Evolutionary conservation across 2,888 invertebrate species (phyloP).

Genomic region (Blera fallax): DNA sequence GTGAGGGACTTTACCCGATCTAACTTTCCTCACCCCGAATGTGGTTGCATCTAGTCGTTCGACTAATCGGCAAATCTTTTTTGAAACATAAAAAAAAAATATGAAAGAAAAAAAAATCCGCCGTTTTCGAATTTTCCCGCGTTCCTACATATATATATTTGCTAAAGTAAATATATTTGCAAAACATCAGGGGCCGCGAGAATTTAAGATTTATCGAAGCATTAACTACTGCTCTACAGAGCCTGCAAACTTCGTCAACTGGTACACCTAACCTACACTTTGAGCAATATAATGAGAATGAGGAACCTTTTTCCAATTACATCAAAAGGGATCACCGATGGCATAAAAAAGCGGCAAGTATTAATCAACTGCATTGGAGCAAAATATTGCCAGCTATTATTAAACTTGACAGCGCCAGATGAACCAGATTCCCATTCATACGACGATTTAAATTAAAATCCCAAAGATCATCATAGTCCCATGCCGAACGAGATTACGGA

Average conservation of each 20-base stretch:
- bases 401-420: constrained; percentile 22
- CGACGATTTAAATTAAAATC: not conserved
- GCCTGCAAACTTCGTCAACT: not conserved
- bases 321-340: constrained; percentile 1
- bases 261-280: not conserved
- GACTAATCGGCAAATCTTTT: too few relatives aligned
- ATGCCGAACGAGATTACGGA: not conserved
- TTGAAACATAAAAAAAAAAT: too few relatives aligned
- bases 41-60: too few relatives aligned
- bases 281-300: not conserved
- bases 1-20: too few relatives aligned
- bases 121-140: too few relatives aligned
- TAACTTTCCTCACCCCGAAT: too few relatives aligned
- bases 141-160: too few relatives aligned
- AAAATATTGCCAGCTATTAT: constrained; percentile 15
- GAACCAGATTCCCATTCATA: constrained; percentile 8
- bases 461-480: constrained; percentile 1
- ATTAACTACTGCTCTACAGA: not conserved
- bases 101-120: too few relatives aligned
- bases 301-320: constrained; percentile 15
- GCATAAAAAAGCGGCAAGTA: constrained; percentile 12
- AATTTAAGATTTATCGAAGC: not conserved
- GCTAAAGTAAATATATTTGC: not conserved
- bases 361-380: constrained; percentile 17
- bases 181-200: not conserved